A percentile compares a stretch with the other conserved stretches of the same genome.
These are phyloP conservation scores for Solenodon paradoxus DNA, from an alignment of 2,113 vertebrate genomes.

Conservation along the genomic window DNA sequence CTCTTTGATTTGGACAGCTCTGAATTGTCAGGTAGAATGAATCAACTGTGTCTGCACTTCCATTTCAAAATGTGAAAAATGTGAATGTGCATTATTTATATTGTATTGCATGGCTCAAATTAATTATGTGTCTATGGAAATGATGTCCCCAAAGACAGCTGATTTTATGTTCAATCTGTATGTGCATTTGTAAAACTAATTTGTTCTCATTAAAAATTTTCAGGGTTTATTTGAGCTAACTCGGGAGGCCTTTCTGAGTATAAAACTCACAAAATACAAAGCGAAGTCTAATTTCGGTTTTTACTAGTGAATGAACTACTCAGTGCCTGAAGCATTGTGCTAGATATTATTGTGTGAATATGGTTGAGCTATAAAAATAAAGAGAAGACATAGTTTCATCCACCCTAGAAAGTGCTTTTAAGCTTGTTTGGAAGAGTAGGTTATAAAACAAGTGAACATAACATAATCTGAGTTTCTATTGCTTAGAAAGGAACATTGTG, in stretches of 20 bases:
- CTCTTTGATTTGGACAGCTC: slow-evolving; percentile 39
- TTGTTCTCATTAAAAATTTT: slow-evolving; percentile 65
- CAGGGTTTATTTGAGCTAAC: slow-evolving; percentile 64
- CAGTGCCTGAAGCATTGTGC: neutral
- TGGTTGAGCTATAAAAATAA: neutral
- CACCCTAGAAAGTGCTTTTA: neutral
- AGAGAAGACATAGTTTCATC: neutral
- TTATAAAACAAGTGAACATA: neutral
- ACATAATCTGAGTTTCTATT: neutral
- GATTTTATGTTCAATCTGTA: slow-evolving; percentile 66
- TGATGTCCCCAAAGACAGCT: slow-evolving; percentile 58
- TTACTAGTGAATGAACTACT: neutral
- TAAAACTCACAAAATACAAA: slow-evolving; percentile 52
- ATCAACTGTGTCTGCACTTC: slow-evolving; percentile 41
- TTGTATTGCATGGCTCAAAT: slow-evolving; percentile 63
- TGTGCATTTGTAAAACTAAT: slow-evolving; percentile 72
- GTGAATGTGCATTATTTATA: slow-evolving; percentile 61
- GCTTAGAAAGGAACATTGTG: neutral
- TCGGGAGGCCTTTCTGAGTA: slow-evolving; percentile 37
- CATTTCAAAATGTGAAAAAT: slow-evolving; percentile 51
- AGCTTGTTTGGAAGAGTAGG: neutral
- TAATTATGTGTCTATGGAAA: slow-evolving; percentile 68
- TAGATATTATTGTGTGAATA: neutral
- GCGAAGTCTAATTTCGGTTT: slow-evolving; percentile 37
- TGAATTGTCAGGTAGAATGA: slow-evolving; percentile 66